Percentiles rank a stretch among this genome's conserved stretches.
Evolutionary conservation across 2,888 invertebrate species (phyloP).

Genomic region (Drosophila mettleri): DNA sequence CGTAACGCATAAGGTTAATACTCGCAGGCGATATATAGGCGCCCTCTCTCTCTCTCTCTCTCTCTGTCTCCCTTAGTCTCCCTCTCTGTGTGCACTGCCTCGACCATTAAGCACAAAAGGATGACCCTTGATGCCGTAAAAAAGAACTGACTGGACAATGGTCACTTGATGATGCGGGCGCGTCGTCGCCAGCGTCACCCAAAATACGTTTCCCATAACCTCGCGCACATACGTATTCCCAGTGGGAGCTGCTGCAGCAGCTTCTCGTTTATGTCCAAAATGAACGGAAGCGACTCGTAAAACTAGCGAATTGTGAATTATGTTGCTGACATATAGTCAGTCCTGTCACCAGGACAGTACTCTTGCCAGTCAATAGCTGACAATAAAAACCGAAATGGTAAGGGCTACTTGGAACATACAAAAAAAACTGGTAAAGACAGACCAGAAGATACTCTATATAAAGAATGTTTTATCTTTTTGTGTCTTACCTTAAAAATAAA

Average conservation of each 20-base stretch:
- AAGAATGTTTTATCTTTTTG: not conserved
- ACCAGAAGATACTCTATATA: not conserved
- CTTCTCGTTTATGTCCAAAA: conserved; percentile 52
- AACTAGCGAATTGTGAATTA: conserved; percentile 84
- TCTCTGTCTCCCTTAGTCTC: conserved; percentile 4
- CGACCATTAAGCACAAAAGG: conserved; percentile 78
- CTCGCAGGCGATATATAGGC: conserved; percentile 17
- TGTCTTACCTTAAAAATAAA: too few species aligned
- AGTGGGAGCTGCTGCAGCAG: conserved; percentile 34
- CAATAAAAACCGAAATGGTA: conserved; percentile 59
- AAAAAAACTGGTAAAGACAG: conserved; percentile 15
- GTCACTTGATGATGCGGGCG: conserved; percentile 82
- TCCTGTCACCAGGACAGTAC: conserved; percentile 41
- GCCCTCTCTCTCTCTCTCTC: conserved; percentile 3
- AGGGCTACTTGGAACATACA: conserved; percentile 40
- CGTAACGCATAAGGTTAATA: conserved; percentile 73
- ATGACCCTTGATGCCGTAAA: conserved; percentile 82
- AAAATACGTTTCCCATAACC: conserved; percentile 43
- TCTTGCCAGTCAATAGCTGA: conserved; percentile 73
- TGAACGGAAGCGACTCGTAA: conserved; percentile 83
- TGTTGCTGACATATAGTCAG: conserved; percentile 77
- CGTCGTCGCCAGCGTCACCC: conserved; percentile 50
- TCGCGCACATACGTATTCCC: conserved; percentile 34
- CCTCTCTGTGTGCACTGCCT: conserved; percentile 43
- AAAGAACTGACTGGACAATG: conserved; percentile 76